Evolutionary conservation across 2,888 invertebrate species (phyloP).

Genomic region (Xylota segnis): DNA sequence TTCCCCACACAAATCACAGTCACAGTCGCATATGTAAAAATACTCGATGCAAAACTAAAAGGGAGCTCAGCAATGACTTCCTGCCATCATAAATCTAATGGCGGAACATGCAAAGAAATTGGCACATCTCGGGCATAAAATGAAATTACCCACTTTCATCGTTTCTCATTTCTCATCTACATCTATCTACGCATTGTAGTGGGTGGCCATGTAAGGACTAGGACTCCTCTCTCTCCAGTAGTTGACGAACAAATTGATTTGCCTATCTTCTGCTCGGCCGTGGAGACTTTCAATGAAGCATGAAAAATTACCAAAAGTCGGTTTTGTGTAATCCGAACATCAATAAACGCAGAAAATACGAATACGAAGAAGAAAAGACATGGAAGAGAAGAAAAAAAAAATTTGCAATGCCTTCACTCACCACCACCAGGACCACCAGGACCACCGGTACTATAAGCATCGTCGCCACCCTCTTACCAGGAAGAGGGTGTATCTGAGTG

Average conservation of each 20-base stretch:
- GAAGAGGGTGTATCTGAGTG: constrained; percentile 15
- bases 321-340: constrained; percentile 75
- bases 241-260: constrained; percentile 76
- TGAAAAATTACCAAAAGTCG: constrained; percentile 76
- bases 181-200: constrained; percentile 56
- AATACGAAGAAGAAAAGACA: constrained; percentile 4
- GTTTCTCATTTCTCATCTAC: constrained; percentile 71
- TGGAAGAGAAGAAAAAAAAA: constrained; percentile 23
- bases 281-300: constrained; percentile 75
- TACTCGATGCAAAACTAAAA: constrained; percentile 61
- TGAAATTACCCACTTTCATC: constrained; percentile 72
- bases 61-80: constrained; percentile 69
- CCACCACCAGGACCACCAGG: background rate
- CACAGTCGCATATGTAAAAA: constrained; percentile 55
- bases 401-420: constrained; percentile 12
- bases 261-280: constrained; percentile 66
- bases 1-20: constrained; percentile 47
- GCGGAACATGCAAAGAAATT: constrained; percentile 73
- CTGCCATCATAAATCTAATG: constrained; percentile 76
- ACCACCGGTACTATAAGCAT: too few relatives aligned
- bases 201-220: constrained; percentile 49
- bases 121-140: constrained; percentile 75
- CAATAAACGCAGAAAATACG: constrained; percentile 60
- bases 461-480: background rate
- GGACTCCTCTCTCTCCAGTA: constrained; percentile 54